phyloP scores from a whole-genome alignment of 2,797 vertebrate species.

The Scomberomorus guttatus region DNA sequence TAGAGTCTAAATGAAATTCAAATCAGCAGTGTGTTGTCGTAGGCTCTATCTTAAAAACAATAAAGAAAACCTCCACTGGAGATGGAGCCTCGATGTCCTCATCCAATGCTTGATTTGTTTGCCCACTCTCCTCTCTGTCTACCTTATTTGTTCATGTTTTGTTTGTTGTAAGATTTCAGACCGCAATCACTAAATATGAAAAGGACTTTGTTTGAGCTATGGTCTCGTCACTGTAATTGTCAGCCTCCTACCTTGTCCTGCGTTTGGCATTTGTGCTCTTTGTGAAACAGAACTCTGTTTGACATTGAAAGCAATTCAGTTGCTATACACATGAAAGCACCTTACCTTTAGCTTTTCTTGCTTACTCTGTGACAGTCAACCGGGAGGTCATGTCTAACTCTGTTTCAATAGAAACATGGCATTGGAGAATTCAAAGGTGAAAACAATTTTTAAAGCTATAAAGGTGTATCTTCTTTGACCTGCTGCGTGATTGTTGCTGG shows the following conservation, averaged over 20 bases:
- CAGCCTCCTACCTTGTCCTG: neutral
- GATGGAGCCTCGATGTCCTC: neutral
- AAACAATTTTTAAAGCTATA: neutral
- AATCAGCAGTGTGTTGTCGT: neutral
- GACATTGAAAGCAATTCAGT: conserved; percentile 36
- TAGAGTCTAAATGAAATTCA: neutral
- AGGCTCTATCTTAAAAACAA: neutral
- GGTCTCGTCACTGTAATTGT: neutral
- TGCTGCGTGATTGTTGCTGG: neutral
- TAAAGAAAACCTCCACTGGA: neutral
- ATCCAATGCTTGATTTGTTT: neutral
- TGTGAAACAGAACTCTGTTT: conserved; percentile 20
- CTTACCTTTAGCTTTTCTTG: conserved; percentile 14
- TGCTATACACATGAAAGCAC: conserved; percentile 23
- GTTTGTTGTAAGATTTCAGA: neutral
- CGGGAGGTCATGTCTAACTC: conserved; percentile 5
- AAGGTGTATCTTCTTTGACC: neutral
- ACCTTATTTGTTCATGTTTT: neutral
- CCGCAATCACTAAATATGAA: neutral
- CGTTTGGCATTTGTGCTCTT: neutral
- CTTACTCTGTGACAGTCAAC: conserved; percentile 3
- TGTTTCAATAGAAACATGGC: conserved; percentile 19
- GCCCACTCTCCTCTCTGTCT: neutral
- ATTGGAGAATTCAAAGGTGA: conserved; percentile 28
- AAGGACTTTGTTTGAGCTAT: neutral